A percentile compares a stretch with the other conserved stretches of the same genome.
Evolutionary conservation across 64 coral and sea anemone species (phyloP).

Genomic region (Actinia tenebrosa): DNA sequence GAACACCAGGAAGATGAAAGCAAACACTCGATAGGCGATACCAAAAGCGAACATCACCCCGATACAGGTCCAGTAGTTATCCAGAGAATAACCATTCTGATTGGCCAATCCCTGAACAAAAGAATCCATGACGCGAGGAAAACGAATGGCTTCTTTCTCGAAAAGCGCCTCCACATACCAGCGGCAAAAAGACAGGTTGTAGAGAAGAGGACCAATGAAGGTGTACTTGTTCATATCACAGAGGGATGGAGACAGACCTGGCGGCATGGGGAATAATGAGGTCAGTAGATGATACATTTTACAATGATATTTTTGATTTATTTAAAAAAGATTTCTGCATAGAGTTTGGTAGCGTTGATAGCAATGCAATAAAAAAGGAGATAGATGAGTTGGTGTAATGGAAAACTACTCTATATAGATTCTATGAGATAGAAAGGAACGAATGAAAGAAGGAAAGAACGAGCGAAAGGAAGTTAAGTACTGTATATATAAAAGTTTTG

Average conservation of each 20-base stretch:
- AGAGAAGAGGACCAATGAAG: constrained; percentile 21
- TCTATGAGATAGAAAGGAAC: too few relatives aligned
- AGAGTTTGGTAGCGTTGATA: too few relatives aligned
- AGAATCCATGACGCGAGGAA: constrained; percentile 4
- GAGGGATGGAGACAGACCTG: constrained; percentile 44
- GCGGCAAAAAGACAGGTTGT: constrained; percentile 42
- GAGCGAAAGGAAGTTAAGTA: too few relatives aligned
- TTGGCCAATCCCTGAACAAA: constrained; percentile 13
- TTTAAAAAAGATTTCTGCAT: too few relatives aligned
- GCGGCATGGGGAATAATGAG: neutral
- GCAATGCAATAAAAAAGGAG: too few relatives aligned
- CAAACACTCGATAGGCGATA: constrained; percentile 23
- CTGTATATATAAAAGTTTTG: too few relatives aligned
- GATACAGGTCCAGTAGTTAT: constrained; percentile 44
- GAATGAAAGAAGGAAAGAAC: too few relatives aligned
- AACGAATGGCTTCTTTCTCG: constrained; percentile 51
- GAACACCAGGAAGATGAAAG: constrained; percentile 52
- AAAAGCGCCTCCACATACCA: constrained; percentile 55
- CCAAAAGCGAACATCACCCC: constrained; percentile 41
- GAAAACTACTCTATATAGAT: too few relatives aligned
- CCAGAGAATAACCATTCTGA: constrained; percentile 30
- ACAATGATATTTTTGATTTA: neutral
- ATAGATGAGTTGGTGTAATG: too few relatives aligned
- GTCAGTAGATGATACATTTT: neutral
- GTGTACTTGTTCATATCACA: constrained; percentile 35